These are phyloP conservation scores for Drosophila putrida DNA, from an alignment of 2,888 invertebrate species.

Conservation along the genomic window DNA sequence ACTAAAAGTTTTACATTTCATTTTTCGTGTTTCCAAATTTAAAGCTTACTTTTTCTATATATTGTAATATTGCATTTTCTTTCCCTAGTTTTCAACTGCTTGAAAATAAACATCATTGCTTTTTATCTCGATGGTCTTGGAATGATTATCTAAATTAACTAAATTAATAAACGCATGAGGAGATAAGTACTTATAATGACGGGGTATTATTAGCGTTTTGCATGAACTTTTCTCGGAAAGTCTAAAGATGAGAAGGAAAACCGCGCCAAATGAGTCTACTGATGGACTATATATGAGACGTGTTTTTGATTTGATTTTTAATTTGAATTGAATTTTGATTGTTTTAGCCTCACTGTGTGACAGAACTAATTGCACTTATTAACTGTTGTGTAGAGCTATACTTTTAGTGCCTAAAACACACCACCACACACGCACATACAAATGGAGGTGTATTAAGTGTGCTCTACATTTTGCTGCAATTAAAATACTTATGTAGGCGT, in stretches of 20 bases:
- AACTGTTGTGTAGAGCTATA: slow-evolving; percentile 38
- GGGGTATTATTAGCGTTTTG: slow-evolving; percentile 60
- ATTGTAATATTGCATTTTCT: slow-evolving; percentile 68
- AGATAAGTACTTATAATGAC: slow-evolving; percentile 41
- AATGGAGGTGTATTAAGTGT: background rate
- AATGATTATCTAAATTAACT: slow-evolving; percentile 54
- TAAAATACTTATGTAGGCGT: slow-evolving; percentile 17
- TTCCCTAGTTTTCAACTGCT: slow-evolving; percentile 50
- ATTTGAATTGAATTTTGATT: slow-evolving; percentile 11
- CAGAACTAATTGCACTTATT: slow-evolving; percentile 48
- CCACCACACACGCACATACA: slow-evolving; percentile 11
- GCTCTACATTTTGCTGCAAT: slow-evolving; percentile 2
- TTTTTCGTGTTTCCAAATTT: slow-evolving; percentile 42
- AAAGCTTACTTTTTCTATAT: slow-evolving; percentile 70
- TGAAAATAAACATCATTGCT: slow-evolving; percentile 48
- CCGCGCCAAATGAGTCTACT: slow-evolving; percentile 33
- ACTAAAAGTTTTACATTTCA: slow-evolving; percentile 70
- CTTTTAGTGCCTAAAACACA: slow-evolving; percentile 28
- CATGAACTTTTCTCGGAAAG: slow-evolving; percentile 63
- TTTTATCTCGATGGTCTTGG: slow-evolving; percentile 50
- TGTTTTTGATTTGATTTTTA: slow-evolving; percentile 5
- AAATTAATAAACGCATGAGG: slow-evolving; percentile 42
- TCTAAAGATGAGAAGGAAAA: slow-evolving; percentile 38
- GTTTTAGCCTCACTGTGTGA: slow-evolving; percentile 39
- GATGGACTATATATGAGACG: slow-evolving; percentile 20